Percentiles rank a stretch among this genome's conserved stretches.
phyloP scores from a whole-genome alignment of 2,113 vertebrate genomes.

The Dissostichus mawsoni region DNA sequence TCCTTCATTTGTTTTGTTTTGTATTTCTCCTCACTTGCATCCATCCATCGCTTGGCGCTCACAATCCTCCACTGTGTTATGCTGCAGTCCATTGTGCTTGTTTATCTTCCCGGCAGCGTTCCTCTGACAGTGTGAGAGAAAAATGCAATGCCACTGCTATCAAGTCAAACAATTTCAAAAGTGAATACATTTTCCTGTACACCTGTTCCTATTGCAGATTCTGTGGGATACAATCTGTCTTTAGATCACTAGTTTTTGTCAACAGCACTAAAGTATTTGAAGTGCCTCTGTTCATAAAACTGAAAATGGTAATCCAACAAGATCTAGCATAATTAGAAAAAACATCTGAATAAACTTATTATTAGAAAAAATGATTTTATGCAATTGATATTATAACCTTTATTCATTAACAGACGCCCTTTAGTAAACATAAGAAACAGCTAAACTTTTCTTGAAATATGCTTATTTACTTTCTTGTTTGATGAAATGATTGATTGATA shows the following conservation, averaged over 20 bases:
- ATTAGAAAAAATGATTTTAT: not conserved
- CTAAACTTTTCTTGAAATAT: not conserved
- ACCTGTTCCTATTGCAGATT: not conserved
- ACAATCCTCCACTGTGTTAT: not conserved
- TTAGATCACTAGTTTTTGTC: not conserved
- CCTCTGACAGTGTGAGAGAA: slow-evolving; percentile 14
- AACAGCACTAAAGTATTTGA: not conserved
- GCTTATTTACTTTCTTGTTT: not conserved
- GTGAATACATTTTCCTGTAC: slow-evolving; percentile 19
- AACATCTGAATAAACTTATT: not conserved
- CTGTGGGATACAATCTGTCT: not conserved
- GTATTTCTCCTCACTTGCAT: slow-evolving; percentile 4
- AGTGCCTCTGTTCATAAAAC: not conserved
- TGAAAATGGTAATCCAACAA: not conserved
- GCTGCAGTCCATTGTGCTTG: slow-evolving; percentile 14
- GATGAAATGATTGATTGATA: not conserved
- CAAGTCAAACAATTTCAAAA: slow-evolving; percentile 23
- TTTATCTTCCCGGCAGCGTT: slow-evolving; percentile 10
- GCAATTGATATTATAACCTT: not conserved
- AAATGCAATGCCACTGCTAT: slow-evolving; percentile 15
- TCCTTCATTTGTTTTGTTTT: slow-evolving; percentile 6
- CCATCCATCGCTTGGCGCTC: not conserved
- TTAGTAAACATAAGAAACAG: not conserved
- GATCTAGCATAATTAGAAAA: not conserved
- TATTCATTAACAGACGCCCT: no score